Evolutionary conservation across 2,113 vertebrate genomes (phyloP).

Genomic region (Triplophysa tibetana): DNA sequence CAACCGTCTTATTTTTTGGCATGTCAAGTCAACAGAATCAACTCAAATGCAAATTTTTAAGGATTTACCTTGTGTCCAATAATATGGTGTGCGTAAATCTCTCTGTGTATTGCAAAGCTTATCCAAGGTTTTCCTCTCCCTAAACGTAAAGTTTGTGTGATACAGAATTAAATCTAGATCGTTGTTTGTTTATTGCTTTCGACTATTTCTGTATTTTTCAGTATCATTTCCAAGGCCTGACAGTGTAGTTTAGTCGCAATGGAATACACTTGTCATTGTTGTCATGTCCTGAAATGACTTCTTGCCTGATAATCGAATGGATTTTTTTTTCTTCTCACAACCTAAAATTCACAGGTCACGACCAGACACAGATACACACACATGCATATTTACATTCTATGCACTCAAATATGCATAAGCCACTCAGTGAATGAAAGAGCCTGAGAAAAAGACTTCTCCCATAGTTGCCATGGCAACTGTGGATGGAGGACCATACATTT

Average conservation of each 20-base stretch:
- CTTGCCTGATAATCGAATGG: neutral
- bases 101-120: neutral
- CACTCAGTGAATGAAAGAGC: conserved; percentile 46
- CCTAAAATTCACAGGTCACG: neutral
- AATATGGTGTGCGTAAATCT: conserved; percentile 13
- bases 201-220: neutral
- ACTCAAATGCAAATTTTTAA: conserved; percentile 39
- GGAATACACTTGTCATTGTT: neutral
- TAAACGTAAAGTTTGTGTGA: neutral
- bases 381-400: conserved; percentile 35
- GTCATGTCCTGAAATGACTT: neutral
- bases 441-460: conserved; percentile 68
- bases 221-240: neutral
- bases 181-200: no score
- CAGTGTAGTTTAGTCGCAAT: neutral
- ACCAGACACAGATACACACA: neutral
- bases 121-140: neutral
- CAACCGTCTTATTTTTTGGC: conserved; percentile 22
- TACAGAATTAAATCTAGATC: neutral
- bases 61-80: conserved; percentile 21
- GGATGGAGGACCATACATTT: conserved; percentile 65
- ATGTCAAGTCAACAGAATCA: conserved; percentile 24
- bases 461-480: conserved; percentile 80
- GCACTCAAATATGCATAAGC: conserved; percentile 50
- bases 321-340: neutral